These are phyloP conservation scores for Pelobates fuscus DNA, from an alignment of 2,113 vertebrate genomes.

Conservation along the genomic window DNA sequence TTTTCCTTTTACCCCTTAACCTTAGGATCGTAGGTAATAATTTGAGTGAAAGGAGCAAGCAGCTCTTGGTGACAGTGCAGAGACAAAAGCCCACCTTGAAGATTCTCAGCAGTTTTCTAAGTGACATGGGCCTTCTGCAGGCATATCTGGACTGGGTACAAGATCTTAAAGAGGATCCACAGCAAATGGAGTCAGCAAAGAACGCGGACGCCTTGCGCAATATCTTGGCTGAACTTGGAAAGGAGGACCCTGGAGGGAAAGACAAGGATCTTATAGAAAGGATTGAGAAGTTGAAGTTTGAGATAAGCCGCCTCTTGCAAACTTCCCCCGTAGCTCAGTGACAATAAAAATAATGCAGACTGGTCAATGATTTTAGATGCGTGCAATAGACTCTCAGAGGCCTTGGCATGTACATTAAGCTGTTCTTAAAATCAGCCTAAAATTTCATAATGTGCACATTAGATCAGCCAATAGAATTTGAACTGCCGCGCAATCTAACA, in stretches of 20 bases:
- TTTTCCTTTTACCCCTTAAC: neutral
- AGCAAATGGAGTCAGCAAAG: slow-evolving; percentile 68
- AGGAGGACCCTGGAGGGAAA: slow-evolving; percentile 35
- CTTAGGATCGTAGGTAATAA: slow-evolving; percentile 64
- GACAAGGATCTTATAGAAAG: slow-evolving; percentile 50
- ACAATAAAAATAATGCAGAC: neutral
- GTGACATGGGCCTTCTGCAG: slow-evolving; percentile 63
- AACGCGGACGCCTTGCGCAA: slow-evolving; percentile 62
- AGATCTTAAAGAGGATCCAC: slow-evolving; percentile 60
- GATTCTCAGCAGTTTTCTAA: slow-evolving; percentile 63
- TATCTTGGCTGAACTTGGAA: slow-evolving; percentile 57
- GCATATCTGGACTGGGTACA: slow-evolving; percentile 69
- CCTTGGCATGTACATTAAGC: no score
- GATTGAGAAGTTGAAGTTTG: slow-evolving; percentile 55
- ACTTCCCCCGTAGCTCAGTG: neutral
- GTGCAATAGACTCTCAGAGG: no score
- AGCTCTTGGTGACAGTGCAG: slow-evolving; percentile 55
- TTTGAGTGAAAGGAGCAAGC: slow-evolving; percentile 55
- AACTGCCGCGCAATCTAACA: no score
- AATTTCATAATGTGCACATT: no score
- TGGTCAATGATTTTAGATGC: neutral
- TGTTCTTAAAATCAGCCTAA: no score
- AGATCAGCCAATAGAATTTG: no score
- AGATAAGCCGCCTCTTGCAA: slow-evolving; percentile 49
- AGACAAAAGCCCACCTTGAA: slow-evolving; percentile 49